These are phyloP conservation scores for Drosophila stalkeri DNA, from an alignment of 2,888 invertebrate genomes.

Conservation along the genomic window DNA sequence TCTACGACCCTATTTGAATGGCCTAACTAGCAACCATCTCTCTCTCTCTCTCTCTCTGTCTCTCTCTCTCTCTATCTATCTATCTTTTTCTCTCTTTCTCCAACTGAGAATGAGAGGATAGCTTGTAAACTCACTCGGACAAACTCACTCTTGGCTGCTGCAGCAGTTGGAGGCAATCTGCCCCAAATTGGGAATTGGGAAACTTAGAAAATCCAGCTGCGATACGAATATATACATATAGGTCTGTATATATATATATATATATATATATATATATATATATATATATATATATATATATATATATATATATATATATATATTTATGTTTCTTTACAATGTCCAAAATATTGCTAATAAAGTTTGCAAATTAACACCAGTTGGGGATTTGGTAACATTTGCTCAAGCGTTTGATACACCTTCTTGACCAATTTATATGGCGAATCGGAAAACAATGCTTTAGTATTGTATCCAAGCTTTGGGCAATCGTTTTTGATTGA, in stretches of 20 bases:
- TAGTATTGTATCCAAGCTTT: slow-evolving; percentile 34
- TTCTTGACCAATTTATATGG: slow-evolving; percentile 21
- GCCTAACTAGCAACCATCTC: not conserved
- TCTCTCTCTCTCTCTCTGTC: not conserved
- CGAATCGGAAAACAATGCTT: slow-evolving; percentile 30
- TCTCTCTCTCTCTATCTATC: not conserved
- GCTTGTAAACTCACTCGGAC: not conserved
- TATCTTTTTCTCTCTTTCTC: not conserved
- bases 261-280: too few species aligned
- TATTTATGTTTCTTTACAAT: not conserved
- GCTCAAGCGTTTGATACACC: slow-evolving; percentile 1
- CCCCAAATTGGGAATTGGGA: not conserved
- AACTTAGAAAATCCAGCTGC: slow-evolving; percentile 1
- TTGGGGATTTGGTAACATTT: not conserved
- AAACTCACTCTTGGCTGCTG: not conserved
- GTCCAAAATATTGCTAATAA: not conserved
- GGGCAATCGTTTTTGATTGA: slow-evolving; percentile 50
- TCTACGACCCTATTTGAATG: not conserved
- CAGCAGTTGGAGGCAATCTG: not conserved
- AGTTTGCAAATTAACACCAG: not conserved
- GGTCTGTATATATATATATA: not conserved
- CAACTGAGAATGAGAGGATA: not conserved
- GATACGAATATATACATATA: not conserved
- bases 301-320: too few species aligned
- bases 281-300: not conserved